Conservation (phyloP, 2,797 vertebrate species). For the Chlorospingus semifuscus region DNA sequence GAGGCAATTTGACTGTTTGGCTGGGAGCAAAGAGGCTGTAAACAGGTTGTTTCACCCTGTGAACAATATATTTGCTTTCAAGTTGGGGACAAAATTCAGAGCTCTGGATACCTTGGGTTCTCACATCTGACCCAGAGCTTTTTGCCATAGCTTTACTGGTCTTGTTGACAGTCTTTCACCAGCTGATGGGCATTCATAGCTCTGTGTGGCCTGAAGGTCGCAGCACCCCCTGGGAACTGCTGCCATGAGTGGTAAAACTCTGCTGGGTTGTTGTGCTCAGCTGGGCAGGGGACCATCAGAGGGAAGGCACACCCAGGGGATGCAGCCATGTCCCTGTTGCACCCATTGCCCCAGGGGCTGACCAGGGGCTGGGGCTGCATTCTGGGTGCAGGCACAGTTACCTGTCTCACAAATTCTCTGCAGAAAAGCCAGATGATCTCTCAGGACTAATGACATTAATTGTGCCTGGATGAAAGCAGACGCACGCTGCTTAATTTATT, state of each 20-base stretch:
- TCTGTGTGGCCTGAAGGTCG: not conserved
- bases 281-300: not conserved
- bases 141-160: not conserved
- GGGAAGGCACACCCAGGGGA: not conserved
- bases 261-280: not conserved
- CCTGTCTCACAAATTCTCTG: not conserved
- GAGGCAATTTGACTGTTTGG: not conserved
- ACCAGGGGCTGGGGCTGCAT: not conserved
- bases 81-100: not conserved
- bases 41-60: not conserved
- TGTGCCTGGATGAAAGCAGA: conserved; percentile 45
- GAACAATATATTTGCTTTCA: not conserved
- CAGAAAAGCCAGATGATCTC: not conserved
- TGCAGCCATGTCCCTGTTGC: not conserved
- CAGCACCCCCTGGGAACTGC: not conserved
- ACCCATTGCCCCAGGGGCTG: not conserved
- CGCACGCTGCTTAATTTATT: conserved; percentile 23
- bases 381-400: not conserved
- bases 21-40: not conserved
- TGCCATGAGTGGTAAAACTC: not conserved
- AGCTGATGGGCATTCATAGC: not conserved
- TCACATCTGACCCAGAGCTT: not conserved
- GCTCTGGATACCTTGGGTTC: not conserved
- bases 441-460: conserved; percentile 46
- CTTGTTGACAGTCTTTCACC: not conserved